Evolutionary conservation across 2,113 vertebrate species (phyloP).

Genomic region (Melospiza georgiana): DNA sequence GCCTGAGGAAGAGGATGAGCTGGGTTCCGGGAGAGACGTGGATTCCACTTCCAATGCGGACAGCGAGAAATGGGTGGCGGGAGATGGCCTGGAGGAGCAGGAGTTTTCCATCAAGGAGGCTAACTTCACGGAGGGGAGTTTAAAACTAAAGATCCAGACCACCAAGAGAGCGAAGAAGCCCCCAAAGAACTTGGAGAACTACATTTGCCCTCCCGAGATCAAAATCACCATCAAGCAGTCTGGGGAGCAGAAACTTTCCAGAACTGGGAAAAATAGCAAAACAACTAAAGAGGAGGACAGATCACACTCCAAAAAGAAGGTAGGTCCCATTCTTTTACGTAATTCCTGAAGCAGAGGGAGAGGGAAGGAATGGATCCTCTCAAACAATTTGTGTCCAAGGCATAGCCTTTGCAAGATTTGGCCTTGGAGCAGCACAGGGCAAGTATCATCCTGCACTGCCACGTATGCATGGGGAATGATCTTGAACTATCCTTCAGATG

Average conservation of each 20-base stretch:
- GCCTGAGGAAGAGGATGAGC: slow-evolving; percentile 85
- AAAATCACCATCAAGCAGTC: slow-evolving; percentile 97
- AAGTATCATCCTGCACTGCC: neutral
- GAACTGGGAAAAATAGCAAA: slow-evolving; percentile 83
- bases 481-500: neutral
- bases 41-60: slow-evolving; percentile 89
- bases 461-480: accelerated
- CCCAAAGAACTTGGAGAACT: slow-evolving; percentile 98
- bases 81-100: slow-evolving; percentile 92
- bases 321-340: slow-evolving; percentile 37
- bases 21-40: slow-evolving; percentile 83
- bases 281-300: slow-evolving; percentile 88
- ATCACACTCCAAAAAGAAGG: slow-evolving; percentile 92
- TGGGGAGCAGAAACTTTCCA: slow-evolving; percentile 84
- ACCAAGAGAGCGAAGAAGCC: slow-evolving; percentile 98
- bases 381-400: neutral
- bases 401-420: neutral
- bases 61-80: slow-evolving; percentile 88
- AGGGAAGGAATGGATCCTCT: neutral
- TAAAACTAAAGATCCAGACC: slow-evolving; percentile 98
- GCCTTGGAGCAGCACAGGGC: neutral
- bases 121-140: slow-evolving; percentile 95
- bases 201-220: slow-evolving; percentile 97
- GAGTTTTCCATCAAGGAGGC: slow-evolving; percentile 99
- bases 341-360: neutral